A percentile compares a stretch with the other conserved stretches of the same genome.
Conservation (phyloP, 2,113 vertebrate genomes). For the Archilochus colubris region DNA sequence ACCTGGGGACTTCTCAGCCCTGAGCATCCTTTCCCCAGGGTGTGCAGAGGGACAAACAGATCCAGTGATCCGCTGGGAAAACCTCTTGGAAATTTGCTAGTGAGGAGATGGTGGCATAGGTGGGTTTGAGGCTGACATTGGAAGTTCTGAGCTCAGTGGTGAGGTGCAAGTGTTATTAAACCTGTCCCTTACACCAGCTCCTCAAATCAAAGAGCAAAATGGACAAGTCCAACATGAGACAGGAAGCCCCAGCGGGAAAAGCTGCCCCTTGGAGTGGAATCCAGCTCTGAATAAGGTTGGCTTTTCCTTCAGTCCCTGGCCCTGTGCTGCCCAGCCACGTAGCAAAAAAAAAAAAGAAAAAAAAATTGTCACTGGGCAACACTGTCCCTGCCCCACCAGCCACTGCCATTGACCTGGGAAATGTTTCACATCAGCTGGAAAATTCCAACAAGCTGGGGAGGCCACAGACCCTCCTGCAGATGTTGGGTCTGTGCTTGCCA, state of each 20-base stretch:
- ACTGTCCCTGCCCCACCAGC: neutral
- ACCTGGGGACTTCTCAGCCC: neutral
- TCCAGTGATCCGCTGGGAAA: neutral
- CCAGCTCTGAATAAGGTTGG: neutral
- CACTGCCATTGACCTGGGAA: neutral
- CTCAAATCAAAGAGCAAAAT: neutral
- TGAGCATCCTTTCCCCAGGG: neutral
- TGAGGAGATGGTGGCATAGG: neutral
- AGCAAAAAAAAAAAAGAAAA: neutral
- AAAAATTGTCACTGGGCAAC: neutral
- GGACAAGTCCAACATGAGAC: neutral
- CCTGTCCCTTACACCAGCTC: neutral
- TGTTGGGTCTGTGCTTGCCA: constrained; percentile 64
- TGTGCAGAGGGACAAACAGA: neutral
- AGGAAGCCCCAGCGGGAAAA: neutral
- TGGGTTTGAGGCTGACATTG: neutral
- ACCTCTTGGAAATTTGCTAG: neutral
- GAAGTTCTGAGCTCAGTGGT: neutral
- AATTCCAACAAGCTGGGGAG: constrained; percentile 10
- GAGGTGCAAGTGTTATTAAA: neutral
- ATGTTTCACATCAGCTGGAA: constrained; percentile 12
- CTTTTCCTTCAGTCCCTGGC: neutral
- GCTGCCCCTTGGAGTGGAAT: neutral
- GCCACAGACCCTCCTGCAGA: constrained; percentile 53
- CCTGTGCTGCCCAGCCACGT: neutral